Evolutionary conservation across 1,140 invertebrate species (phyloP), one percentile per base, ranked within the genome.

Genomic region (Zaprionus nigranus): DNA sequence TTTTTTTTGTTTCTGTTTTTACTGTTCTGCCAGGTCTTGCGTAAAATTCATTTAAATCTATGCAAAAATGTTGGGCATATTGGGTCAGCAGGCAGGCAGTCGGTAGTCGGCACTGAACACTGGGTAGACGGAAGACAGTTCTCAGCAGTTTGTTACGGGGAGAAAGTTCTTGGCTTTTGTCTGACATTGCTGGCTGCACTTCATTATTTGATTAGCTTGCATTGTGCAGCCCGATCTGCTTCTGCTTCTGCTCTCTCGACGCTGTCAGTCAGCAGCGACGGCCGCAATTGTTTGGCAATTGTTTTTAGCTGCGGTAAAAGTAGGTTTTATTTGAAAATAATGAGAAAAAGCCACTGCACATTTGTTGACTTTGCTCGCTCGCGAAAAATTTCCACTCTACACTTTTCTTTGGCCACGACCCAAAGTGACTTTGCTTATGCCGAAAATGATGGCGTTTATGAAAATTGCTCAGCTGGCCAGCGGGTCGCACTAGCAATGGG

Each of bases 131-230:
- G 24, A 13, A 62, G 59, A 26, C 15, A n/a, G 24, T 54, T 64
- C 49, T 40, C 51, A 68, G 66, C 26, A 56, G 13, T 53, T 59
- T 56, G 17, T 30, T 22, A 49, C 24, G 13, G 43, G 54, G 81
- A 88, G 85, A 88, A 88, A 88, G 81, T 88, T 88, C 84, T 90
- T 85, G 79, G 46, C 85, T 71, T 81, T 88, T 87, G 77, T 87
- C 72, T 65, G 58, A 56, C 46, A 73, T 67, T 53, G 75, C 79
- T 71, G 78, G 81, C 78, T 75, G 73, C 80, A 78, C 82, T 84
- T 84, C 87, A 87, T 91, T 91, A 91, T 87, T 87, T 84, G 88
- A 91, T 91, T 87, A 87, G 69, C 75, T 88, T 90, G 86, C 79
- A 90, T 90, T 90, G 86, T 85, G 82, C 79, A 79, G 78, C 62